Conservation (phyloP, 2,888 invertebrate species). For the Rutpela maculata region DNA sequence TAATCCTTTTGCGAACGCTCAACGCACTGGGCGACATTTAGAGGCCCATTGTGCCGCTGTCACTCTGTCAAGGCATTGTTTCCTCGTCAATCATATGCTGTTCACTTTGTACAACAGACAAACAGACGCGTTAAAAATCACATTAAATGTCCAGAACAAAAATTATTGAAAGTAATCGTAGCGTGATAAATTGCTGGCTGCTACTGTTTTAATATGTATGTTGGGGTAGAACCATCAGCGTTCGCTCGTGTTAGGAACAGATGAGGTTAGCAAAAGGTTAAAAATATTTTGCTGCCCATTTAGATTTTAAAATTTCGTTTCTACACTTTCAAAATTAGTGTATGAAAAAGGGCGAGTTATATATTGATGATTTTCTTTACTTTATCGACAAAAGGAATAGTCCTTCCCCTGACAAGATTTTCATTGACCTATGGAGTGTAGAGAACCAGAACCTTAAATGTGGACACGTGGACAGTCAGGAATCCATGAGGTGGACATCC, state of each 20-base stretch:
- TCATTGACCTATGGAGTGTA: too few relatives aligned
- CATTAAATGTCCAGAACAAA: slow-evolving; percentile 39
- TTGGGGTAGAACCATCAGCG: slow-evolving; percentile 10
- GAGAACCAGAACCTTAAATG: too few relatives aligned
- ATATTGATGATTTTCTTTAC: too few relatives aligned
- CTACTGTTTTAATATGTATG: slow-evolving; percentile 43
- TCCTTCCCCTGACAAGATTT: too few relatives aligned
- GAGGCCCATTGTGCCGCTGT: slow-evolving; percentile 50
- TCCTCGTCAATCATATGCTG: slow-evolving; percentile 55
- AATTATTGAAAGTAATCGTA: slow-evolving; percentile 54
- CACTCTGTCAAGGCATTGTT: slow-evolving; percentile 55
- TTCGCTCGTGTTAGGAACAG: not conserved
- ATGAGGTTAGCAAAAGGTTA: not conserved
- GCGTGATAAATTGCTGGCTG: slow-evolving; percentile 52
- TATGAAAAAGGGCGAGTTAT: too few relatives aligned
- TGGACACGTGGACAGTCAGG: too few relatives aligned
- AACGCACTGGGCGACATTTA: slow-evolving; percentile 30
- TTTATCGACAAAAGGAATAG: too few relatives aligned
- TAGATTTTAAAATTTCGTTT: too few relatives aligned
- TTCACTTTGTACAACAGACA: slow-evolving; percentile 36
- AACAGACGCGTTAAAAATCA: slow-evolving; percentile 53
- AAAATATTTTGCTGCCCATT: not conserved
- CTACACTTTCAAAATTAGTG: too few relatives aligned
- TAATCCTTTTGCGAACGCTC: not conserved
- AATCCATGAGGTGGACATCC: too few relatives aligned